A percentile compares a stretch with the other conserved stretches of the same genome.
Evolutionary conservation across 2,797 vertebrate genomes (phyloP).

Genomic region (Sebastes hubbsi): DNA sequence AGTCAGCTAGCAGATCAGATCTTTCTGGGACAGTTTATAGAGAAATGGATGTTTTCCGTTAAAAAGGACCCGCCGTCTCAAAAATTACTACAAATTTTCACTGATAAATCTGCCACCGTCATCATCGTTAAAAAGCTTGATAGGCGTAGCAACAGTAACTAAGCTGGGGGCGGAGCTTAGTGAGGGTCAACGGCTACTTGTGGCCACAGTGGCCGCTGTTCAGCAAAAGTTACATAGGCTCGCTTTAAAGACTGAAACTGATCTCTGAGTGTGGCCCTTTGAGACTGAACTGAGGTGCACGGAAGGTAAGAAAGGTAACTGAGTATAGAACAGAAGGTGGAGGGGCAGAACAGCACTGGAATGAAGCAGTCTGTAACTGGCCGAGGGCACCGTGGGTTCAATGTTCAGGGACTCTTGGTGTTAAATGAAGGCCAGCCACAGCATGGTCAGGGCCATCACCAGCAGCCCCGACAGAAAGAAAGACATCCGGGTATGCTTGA

Average conservation of each 20-base stretch:
- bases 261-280: neutral
- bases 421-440: constrained; percentile 92
- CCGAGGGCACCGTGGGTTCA: neutral
- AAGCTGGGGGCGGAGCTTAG: neutral
- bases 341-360: constrained; percentile 8
- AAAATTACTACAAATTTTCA: neutral
- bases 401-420: neutral
- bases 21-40: neutral
- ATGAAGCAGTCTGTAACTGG: neutral
- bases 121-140: neutral
- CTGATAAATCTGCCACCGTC: neutral
- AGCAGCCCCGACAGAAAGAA: constrained; percentile 89
- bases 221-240: constrained; percentile 1
- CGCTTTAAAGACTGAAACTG: neutral
- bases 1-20: neutral
- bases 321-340: neutral
- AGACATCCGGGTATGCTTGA: constrained; percentile 82
- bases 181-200: neutral
- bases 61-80: neutral
- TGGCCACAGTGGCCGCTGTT: neutral
- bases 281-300: neutral
- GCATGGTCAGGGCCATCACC: constrained; percentile 86
- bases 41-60: neutral
- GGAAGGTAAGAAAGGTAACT: neutral
- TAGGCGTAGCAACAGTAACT: neutral